Conservation (phyloP, 2,797 vertebrate genomes). For the Lycodopsis pacificus region DNA sequence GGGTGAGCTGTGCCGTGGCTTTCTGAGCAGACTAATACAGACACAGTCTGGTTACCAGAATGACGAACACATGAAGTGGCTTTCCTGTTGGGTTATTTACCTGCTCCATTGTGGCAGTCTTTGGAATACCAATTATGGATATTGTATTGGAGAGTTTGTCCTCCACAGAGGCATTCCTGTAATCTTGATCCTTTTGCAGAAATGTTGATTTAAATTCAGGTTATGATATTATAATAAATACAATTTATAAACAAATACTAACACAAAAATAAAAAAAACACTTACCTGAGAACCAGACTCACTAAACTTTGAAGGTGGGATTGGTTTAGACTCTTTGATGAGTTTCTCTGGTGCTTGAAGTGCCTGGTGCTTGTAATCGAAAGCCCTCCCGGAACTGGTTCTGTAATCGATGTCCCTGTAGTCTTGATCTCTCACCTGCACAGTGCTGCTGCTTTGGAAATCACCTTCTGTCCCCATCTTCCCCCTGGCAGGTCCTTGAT, state of each 20-base stretch:
- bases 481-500: conserved; percentile 64
- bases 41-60: not conserved
- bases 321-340: conserved; percentile 85
- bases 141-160: conserved; percentile 93
- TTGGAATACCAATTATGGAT: conserved; percentile 93
- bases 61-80: not conserved
- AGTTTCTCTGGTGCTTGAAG: conserved; percentile 84
- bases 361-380: conserved; percentile 90
- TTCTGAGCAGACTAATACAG: not conserved
- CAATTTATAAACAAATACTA: not conserved
- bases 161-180: conserved; percentile 85
- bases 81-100: conserved; percentile 72
- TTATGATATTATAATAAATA: conserved; percentile 20
- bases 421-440: conserved; percentile 91
- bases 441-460: conserved; percentile 85
- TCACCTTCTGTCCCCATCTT: conserved; percentile 74
- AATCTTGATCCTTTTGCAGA: conserved; percentile 86
- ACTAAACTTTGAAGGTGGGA: conserved; percentile 76
- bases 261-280: not conserved
- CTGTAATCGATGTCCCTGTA: conserved; percentile 97
- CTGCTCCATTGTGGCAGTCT: conserved; percentile 96
- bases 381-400: conserved; percentile 86
- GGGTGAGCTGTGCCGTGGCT: not conserved
- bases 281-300: conserved; percentile 84
- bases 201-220: conserved; percentile 38